Conservation (phyloP, 2,797 vertebrate genomes). For the Gallinago stenura region DNA sequence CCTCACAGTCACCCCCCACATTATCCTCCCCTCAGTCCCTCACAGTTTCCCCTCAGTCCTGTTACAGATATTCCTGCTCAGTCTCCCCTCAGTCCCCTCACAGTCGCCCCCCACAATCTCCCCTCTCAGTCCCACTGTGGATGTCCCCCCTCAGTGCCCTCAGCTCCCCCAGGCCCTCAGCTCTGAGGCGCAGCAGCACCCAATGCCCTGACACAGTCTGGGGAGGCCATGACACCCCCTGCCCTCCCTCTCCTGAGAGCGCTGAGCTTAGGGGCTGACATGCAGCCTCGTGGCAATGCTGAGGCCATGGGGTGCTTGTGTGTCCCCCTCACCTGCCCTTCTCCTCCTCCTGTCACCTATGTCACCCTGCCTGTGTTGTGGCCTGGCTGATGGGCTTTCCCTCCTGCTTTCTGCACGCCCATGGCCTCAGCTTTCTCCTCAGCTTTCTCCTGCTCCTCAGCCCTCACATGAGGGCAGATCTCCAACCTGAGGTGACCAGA, state of each 20-base stretch:
- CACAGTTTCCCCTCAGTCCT: no score
- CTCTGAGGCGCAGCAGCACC: not conserved
- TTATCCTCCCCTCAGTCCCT: no score
- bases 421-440: accelerated
- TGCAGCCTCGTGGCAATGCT: accelerated
- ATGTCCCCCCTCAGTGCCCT: no score
- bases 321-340: not conserved
- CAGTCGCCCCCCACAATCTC: not conserved
- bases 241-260: not conserved
- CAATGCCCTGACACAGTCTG: accelerated
- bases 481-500: not conserved
- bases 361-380: not conserved
- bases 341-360: not conserved
- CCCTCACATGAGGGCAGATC: not conserved
- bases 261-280: not conserved
- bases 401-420: not conserved
- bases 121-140: not conserved
- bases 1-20: no score
- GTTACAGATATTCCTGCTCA: no score
- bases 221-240: accelerated
- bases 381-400: not conserved
- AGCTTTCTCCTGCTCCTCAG: not conserved
- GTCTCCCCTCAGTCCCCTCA: not conserved
- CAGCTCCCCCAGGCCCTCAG: not conserved
- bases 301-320: not conserved